phyloP scores from a whole-genome alignment of 2,113 vertebrate species.

The Cichladusa arquata region DNA sequence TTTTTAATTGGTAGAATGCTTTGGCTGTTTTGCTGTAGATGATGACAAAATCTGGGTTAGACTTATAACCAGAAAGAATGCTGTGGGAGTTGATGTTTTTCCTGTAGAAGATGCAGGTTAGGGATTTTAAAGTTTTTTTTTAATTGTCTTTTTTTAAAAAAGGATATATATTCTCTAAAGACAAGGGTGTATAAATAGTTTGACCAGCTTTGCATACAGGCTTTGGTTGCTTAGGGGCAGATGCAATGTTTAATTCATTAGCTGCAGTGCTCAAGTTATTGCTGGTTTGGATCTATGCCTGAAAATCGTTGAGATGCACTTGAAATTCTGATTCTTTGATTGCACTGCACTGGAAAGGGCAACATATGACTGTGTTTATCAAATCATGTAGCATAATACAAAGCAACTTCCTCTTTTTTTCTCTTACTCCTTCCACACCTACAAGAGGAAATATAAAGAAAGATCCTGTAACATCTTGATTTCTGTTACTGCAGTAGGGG shows the following conservation, averaged over 20 bases:
- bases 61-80: background rate
- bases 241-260: background rate
- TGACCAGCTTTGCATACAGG: background rate
- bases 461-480: background rate
- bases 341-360: background rate
- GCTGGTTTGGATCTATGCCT: background rate
- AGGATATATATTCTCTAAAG: background rate
- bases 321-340: background rate
- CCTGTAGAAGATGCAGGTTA: background rate
- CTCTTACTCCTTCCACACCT: background rate
- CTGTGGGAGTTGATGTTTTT: background rate
- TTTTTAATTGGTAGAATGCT: background rate
- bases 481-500: background rate
- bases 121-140: background rate
- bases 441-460: background rate
- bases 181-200: background rate
- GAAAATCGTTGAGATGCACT: background rate
- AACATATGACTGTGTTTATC: background rate
- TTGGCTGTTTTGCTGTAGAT: background rate
- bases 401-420: background rate
- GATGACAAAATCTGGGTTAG: background rate
- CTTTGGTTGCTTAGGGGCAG: background rate
- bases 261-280: background rate
- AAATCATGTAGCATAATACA: background rate
- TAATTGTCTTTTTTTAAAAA: background rate